phyloP scores from a whole-genome alignment of 2,888 invertebrate genomes.

The Endotricha flammealis region DNA sequence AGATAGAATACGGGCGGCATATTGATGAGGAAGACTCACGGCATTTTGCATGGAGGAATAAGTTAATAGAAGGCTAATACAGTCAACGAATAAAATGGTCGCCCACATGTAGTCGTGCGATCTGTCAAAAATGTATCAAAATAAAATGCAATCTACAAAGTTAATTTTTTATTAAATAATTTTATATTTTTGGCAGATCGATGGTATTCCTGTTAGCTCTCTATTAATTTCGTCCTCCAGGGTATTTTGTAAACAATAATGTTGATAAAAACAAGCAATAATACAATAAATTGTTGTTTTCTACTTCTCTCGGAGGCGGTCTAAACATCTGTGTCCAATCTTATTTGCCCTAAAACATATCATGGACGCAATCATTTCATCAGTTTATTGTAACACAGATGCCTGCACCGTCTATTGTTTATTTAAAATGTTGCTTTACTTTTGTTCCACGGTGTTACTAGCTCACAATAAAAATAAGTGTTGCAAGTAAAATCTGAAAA shows the following conservation, averaged over 20 bases:
- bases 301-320: slow-evolving; percentile 31
- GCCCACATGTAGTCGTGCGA: too few species aligned
- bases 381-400: slow-evolving; percentile 23
- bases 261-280: slow-evolving; percentile 33
- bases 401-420: slow-evolving; percentile 35
- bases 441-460: slow-evolving; percentile 58
- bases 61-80: slow-evolving; percentile 24
- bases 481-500: slow-evolving; percentile 9
- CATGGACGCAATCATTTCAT: slow-evolving; percentile 37
- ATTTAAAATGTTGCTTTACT: slow-evolving; percentile 50
- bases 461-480: slow-evolving; percentile 17
- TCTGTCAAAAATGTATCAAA: too few species aligned
- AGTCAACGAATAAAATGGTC: neutral
- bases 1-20: slow-evolving; percentile 51
- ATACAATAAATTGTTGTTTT: slow-evolving; percentile 22
- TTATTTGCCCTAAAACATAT: slow-evolving; percentile 43
- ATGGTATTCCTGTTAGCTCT: slow-evolving; percentile 16
- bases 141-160: too few species aligned
- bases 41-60: slow-evolving; percentile 39
- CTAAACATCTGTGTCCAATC: slow-evolving; percentile 22
- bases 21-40: slow-evolving; percentile 30
- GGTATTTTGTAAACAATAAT: neutral
- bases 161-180: too few species aligned
- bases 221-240: slow-evolving; percentile 10
- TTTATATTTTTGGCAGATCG: too few species aligned